Evolutionary conservation across 2,797 vertebrate genomes (phyloP).

Genomic region (Meda fulgida): DNA sequence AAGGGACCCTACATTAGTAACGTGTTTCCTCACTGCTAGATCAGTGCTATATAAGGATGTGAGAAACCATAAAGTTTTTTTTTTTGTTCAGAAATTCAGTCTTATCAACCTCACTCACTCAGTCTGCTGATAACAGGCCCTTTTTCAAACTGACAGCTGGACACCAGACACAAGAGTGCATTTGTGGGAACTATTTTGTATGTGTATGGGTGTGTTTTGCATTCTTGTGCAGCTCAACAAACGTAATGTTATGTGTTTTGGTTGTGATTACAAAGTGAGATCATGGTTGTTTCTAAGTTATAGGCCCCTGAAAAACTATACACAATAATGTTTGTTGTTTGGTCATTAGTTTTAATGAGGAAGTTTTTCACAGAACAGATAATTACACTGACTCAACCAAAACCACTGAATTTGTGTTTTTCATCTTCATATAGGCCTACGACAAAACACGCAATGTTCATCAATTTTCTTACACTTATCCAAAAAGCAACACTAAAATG

Average conservation of each 20-base stretch:
- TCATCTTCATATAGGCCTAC: not conserved
- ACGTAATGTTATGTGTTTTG: not conserved
- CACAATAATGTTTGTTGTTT: not conserved
- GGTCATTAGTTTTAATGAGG: not conserved
- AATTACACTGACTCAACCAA: not conserved
- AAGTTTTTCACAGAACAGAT: not conserved
- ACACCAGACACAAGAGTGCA: constrained; percentile 16
- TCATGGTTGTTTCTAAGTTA: not conserved
- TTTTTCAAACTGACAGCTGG: constrained; percentile 31
- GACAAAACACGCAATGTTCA: too few relatives aligned
- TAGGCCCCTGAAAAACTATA: not conserved
- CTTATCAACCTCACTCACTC: constrained; percentile 58
- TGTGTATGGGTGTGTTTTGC: not conserved
- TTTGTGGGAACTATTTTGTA: not conserved
- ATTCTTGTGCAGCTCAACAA: not conserved
- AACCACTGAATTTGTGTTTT: not conserved
- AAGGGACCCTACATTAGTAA: not conserved
- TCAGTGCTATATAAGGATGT: constrained; percentile 72
- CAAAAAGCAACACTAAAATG: not conserved
- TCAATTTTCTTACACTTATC: not conserved
- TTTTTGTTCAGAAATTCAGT: constrained; percentile 60
- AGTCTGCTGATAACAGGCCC: constrained; percentile 57
- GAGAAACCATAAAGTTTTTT: constrained; percentile 58
- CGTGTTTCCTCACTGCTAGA: constrained; percentile 54
- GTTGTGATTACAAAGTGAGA: not conserved